Evolutionary conservation across 1,140 invertebrate genomes (phyloP).

Genomic region (Brachionus angularis): DNA sequence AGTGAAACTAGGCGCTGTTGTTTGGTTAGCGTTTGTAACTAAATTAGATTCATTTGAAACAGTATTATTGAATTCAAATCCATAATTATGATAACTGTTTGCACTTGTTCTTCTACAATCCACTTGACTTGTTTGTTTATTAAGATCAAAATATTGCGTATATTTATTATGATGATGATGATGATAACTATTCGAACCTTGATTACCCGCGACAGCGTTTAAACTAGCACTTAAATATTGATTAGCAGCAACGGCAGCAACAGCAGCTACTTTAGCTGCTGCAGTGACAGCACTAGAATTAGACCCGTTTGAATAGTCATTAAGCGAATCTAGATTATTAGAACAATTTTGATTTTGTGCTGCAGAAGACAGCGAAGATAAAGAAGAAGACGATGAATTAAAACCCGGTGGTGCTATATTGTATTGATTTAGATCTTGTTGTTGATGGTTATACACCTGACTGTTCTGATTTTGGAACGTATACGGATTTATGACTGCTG

Average conservation of each 20-base stretch:
- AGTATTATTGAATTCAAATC: no score
- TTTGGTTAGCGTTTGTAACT: not conserved
- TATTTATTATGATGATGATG: conserved; percentile 28
- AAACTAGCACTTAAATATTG: conserved; percentile 36
- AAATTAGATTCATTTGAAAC: conserved; percentile 6
- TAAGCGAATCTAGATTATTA: not conserved
- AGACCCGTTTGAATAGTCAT: no score
- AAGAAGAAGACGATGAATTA: conserved; percentile 6
- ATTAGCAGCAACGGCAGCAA: conserved; percentile 36
- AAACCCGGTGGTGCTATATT: not conserved
- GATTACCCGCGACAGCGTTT: not conserved
- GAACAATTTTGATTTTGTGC: not conserved
- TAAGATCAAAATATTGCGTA: conserved; percentile 29
- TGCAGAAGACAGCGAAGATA: conserved; percentile 3
- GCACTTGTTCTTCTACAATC: conserved; percentile 10
- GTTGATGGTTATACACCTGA: not conserved
- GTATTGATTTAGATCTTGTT: conserved; percentile 7
- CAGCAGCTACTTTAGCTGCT: conserved; percentile 12
- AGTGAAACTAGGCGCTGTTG: not conserved
- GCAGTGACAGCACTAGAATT: no score
- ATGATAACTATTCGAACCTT: not conserved
- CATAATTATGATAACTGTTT: not conserved
- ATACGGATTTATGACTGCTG: conserved; percentile 27
- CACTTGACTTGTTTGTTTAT: not conserved
- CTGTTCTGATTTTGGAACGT: conserved; percentile 8